These are phyloP conservation scores for Nemotelus nigrinus DNA, from an alignment of 2,888 invertebrate genomes.

Conservation along the genomic window DNA sequence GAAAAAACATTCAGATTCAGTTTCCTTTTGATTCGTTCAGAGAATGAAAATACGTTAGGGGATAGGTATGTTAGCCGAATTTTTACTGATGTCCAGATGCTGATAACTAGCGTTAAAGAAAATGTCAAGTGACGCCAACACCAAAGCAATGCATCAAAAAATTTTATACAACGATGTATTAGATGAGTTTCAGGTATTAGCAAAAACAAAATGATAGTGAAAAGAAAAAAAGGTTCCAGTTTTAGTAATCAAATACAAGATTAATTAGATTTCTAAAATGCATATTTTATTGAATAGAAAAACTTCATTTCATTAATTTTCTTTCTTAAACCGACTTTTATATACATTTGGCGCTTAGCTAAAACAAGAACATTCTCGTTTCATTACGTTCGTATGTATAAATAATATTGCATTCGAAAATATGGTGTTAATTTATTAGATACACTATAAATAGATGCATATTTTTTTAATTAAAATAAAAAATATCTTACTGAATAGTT, in stretches of 20 bases:
- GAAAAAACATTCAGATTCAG: no score
- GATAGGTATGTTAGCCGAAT: no score
- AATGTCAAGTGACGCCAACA: not conserved
- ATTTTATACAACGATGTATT: conserved; percentile 11
- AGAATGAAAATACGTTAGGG: no score
- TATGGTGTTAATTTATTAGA: conserved; percentile 19
- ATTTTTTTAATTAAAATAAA: conserved; percentile 17
- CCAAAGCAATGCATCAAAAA: not conserved
- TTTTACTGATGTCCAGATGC: no score
- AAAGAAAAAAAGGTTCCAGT: conserved; percentile 1
- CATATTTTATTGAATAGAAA: conserved; percentile 25
- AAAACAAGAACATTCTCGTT: conserved; percentile 21
- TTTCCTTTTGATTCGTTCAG: no score
- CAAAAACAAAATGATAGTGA: conserved; percentile 11
- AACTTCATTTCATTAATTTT: conserved; percentile 14
- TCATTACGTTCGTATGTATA: conserved; percentile 23
- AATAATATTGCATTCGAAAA: conserved; percentile 44
- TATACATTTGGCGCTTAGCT: conserved; percentile 33
- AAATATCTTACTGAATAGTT: conserved; percentile 33
- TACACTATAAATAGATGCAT: conserved; percentile 13
- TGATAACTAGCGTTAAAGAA: no score
- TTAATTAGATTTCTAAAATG: conserved; percentile 19
- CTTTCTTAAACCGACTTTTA: conserved; percentile 15
- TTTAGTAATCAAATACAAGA: conserved; percentile 34
- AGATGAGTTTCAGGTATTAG: conserved; percentile 17